Evolutionary conservation across 2,113 vertebrate genomes (phyloP).

Genomic region (Pycnonotus jocosus): DNA sequence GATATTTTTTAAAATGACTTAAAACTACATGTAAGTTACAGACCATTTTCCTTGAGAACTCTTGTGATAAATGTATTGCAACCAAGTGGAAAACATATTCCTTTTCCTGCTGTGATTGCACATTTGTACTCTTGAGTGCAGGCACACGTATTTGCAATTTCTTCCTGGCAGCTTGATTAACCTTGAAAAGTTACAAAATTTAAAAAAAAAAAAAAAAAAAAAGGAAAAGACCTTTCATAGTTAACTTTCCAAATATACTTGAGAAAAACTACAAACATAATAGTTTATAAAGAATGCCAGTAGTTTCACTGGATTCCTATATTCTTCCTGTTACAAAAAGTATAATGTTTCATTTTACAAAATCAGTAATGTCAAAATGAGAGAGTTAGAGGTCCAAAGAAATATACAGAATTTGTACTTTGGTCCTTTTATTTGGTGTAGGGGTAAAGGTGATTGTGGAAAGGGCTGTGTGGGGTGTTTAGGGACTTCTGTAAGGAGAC

Average conservation of each 20-base stretch:
- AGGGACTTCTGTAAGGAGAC: background rate
- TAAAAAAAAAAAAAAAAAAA: background rate
- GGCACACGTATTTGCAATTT: conserved; percentile 53
- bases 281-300: background rate
- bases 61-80: conserved; percentile 56
- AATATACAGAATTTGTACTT: background rate
- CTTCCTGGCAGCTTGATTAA: conserved; percentile 63
- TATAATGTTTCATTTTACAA: background rate
- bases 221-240: background rate
- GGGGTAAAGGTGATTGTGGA: too few species aligned
- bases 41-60: conserved; percentile 55
- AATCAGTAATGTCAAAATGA: background rate
- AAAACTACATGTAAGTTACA: conserved; percentile 48
- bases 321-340: background rate
- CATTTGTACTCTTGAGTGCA: conserved; percentile 57
- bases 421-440: background rate
- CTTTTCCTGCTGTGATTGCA: conserved; percentile 68
- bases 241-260: conserved; percentile 23
- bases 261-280: background rate
- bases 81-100: conserved; percentile 61
- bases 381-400: background rate
- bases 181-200: conserved; percentile 54
- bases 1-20: conserved; percentile 39
- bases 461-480: fast-evolving
- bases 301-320: background rate